These are phyloP conservation scores for Rhinoptilus africanus DNA, from an alignment of 2,113 vertebrate species.

Conservation along the genomic window DNA sequence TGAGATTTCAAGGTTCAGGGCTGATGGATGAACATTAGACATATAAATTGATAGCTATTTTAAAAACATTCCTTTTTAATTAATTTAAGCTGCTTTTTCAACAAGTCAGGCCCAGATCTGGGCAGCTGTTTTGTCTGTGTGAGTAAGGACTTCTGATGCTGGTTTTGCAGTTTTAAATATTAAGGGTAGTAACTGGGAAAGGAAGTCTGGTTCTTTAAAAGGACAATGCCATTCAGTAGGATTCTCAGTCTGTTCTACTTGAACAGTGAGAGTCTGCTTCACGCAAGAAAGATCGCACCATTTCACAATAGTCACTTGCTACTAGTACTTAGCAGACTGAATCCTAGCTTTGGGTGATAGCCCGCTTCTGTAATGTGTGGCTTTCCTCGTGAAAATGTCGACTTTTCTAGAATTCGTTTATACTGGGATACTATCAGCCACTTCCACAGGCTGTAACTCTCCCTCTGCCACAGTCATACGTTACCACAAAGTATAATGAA, in stretches of 20 bases:
- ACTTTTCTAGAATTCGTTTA: not conserved
- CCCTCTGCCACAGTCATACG: not conserved
- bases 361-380: not conserved
- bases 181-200: not conserved
- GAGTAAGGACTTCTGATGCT: not conserved
- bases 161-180: not conserved
- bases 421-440: not conserved
- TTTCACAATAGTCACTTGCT: not conserved
- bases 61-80: not conserved
- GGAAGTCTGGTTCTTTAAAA: not conserved
- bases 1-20: not conserved
- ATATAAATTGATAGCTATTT: not conserved
- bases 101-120: not conserved
- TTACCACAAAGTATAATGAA: not conserved
- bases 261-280: not conserved
- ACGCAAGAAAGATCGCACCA: not conserved
- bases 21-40: not conserved
- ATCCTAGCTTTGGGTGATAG: not conserved
- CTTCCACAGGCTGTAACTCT: not conserved
- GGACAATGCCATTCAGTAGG: not conserved
- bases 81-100: not conserved
- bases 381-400: not conserved
- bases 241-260: not conserved
- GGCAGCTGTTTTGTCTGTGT: not conserved
- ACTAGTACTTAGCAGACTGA: not conserved